Evolutionary conservation across 1,140 invertebrate genomes (phyloP), one percentile per base, ranked within the genome.

Genomic region (Camponotus vicinus): DNA sequence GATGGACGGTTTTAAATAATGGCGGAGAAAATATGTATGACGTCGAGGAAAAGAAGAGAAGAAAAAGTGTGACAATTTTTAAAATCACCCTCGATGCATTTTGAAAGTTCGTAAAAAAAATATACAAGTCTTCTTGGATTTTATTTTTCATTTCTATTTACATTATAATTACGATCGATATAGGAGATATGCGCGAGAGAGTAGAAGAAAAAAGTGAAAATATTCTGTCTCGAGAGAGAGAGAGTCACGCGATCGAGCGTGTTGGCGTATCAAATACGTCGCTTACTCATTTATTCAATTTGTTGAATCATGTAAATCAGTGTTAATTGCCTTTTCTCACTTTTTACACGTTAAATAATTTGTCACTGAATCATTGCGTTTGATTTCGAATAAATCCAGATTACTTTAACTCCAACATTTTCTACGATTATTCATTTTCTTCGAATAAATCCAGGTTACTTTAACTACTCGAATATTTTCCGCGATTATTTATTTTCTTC

Each of bases 241-340:
- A n/a, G n/a, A 76, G 55, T 76, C 73, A 76, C 52, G 73, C 73
- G 15, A 76, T 42, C 37, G 7, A n/a, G 34, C 73, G 37, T n/a
- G 73, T 21, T 76, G 55, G 34, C 55, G 52, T 42, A 76, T 76
- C 55, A 40, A 61, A 76, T 27, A 21, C 34, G 37, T 3, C 37
- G 42, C 71, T 59, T n/a, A 7, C 52, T 59, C 52, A 61, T 76
- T 76, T 45, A 18, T 66, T 49, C 11, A 21, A 40, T 18, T 21
- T 42, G 59, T 42, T 57, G 37, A 45, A 18, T 40, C 73, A 13
- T 63, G 55, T 61, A 63, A 64, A 45, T 77, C 13, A 34, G 13
- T 59, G 21, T 63, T 63, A 32, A 42, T n/a, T 9, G 40, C 21
- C 3, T 61, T 13, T 42, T 40, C 9, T 40, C 49, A 61, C 0